Conservation (phyloP, 2,113 vertebrate genomes). For the Apeltes quadracus region DNA sequence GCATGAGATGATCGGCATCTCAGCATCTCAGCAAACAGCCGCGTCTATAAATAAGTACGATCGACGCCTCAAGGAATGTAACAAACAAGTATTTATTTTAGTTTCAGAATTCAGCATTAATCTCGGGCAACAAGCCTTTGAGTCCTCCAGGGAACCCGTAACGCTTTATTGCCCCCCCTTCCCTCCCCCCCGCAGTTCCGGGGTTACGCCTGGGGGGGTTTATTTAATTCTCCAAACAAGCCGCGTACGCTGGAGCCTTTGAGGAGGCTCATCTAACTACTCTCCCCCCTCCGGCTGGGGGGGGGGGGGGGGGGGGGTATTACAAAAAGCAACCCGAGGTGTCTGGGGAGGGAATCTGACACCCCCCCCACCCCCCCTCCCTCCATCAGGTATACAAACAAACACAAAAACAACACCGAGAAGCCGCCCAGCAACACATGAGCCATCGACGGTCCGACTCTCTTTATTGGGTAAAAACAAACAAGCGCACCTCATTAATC, state of each 20-base stretch:
- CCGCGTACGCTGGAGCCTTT: conserved; percentile 13
- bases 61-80: not conserved
- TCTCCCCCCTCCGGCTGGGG: not conserved
- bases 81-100: not conserved
- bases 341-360: conserved; percentile 19
- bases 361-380: no score
- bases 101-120: not conserved
- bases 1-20: not conserved
- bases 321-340: conserved; percentile 15
- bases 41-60: not conserved
- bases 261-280: conserved; percentile 27
- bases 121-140: not conserved
- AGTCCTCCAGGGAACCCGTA: conserved; percentile 3
- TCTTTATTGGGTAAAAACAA: no score
- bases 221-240: conserved; percentile 42
- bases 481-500: no score
- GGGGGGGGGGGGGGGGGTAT: not conserved
- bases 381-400: no score
- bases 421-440: no score
- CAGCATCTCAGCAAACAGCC: not conserved
- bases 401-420: no score
- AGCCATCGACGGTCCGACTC: no score
- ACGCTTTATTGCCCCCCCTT: conserved; percentile 1
- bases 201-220: conserved; percentile 8
- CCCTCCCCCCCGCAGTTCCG: not conserved